Conservation (phyloP, 2,888 invertebrate species). For the Pseudoips prasinana region DNA sequence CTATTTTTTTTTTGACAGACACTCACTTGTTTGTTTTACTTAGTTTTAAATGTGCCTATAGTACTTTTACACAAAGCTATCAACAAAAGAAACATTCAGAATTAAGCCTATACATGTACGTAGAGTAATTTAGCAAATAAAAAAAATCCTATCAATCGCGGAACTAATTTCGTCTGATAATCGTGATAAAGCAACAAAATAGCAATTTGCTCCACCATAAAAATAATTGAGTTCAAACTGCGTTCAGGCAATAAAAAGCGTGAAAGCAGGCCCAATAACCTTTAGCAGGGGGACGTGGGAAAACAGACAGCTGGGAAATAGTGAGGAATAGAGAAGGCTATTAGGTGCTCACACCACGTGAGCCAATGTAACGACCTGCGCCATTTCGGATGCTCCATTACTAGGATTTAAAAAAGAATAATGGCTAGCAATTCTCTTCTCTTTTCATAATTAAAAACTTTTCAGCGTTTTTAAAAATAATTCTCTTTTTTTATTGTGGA, state of each 20-base stretch:
- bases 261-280: slow-evolving; percentile 79
- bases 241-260: slow-evolving; percentile 80
- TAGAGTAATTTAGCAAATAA: slow-evolving; percentile 42
- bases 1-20: too few species aligned
- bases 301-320: slow-evolving; percentile 65
- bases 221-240: slow-evolving; percentile 82
- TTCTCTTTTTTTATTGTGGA: too few species aligned
- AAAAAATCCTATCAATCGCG: slow-evolving; percentile 64
- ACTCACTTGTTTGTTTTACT: too few species aligned
- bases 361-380: slow-evolving; percentile 61
- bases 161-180: slow-evolving; percentile 77
- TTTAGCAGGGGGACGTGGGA: slow-evolving; percentile 74
- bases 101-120: too few species aligned
- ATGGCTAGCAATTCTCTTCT: slow-evolving; percentile 29
- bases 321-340: slow-evolving; percentile 71
- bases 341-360: slow-evolving; percentile 67
- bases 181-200: slow-evolving; percentile 80
- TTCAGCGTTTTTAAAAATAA: too few species aligned
- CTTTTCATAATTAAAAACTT: slow-evolving; percentile 30
- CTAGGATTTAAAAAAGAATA: slow-evolving; percentile 46
- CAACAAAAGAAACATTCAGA: too few species aligned
- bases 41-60: too few species aligned
- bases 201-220: slow-evolving; percentile 79
- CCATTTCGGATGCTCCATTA: slow-evolving; percentile 61
- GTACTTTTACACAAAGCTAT: too few species aligned